Conservation (phyloP, 2,797 vertebrate species). For the Sebastes cheni region DNA sequence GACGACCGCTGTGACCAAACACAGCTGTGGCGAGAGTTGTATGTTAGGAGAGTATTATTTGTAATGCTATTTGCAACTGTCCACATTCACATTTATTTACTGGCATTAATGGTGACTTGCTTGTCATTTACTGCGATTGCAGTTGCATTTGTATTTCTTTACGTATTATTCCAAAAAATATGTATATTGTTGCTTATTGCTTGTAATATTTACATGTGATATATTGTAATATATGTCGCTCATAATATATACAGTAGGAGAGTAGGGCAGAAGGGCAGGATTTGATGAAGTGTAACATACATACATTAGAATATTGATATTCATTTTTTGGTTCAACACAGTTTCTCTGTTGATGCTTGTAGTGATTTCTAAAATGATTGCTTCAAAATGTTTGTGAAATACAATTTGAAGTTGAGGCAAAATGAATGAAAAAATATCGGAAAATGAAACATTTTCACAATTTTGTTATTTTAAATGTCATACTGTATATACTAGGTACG, state of each 20-base stretch:
- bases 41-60: not conserved
- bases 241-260: not conserved
- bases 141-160: not conserved
- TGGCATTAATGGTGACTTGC: not conserved
- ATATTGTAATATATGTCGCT: not conserved
- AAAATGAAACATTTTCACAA: too few species aligned
- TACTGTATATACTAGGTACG: too few species aligned
- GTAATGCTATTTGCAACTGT: not conserved
- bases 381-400: not conserved
- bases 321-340: not conserved
- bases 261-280: not conserved
- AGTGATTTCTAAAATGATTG: not conserved
- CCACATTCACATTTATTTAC: not conserved
- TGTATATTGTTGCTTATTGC: not conserved
- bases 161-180: not conserved
- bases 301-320: not conserved
- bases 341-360: not conserved
- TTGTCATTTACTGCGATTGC: not conserved
- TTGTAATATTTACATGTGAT: not conserved
- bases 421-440: not conserved
- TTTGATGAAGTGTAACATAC: not conserved
- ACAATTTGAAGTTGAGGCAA: not conserved
- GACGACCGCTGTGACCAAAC: conserved; percentile 67
- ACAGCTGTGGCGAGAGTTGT: not conserved
- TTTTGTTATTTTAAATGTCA: too few species aligned